Evolutionary conservation across 2,797 vertebrate genomes (phyloP).

Genomic region (Centropyge bicolor): DNA sequence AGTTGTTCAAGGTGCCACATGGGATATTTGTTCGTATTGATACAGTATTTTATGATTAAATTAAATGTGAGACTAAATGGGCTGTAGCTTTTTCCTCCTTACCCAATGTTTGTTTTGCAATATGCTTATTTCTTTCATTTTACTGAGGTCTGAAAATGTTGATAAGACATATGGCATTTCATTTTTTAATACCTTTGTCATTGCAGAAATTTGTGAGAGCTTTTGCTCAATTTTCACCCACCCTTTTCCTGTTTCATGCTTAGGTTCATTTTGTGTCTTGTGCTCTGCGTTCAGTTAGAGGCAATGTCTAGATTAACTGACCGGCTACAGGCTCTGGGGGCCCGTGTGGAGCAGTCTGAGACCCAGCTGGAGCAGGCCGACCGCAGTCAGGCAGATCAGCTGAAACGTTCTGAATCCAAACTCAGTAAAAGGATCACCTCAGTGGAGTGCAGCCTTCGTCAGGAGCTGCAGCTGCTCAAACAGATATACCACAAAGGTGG

Average conservation of each 20-base stretch:
- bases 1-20: background rate
- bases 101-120: background rate
- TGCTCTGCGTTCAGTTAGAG: constrained; percentile 73
- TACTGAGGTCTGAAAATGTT: no score
- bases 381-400: constrained; percentile 61
- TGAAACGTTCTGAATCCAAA: constrained; percentile 80
- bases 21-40: background rate
- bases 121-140: background rate
- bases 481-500: constrained; percentile 88
- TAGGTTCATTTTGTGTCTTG: background rate
- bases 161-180: no score
- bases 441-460: constrained; percentile 84
- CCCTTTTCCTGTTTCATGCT: background rate
- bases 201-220: background rate
- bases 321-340: constrained; percentile 73
- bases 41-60: background rate
- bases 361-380: constrained; percentile 60
- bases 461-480: constrained; percentile 88
- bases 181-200: no score
- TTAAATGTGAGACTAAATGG: background rate
- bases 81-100: background rate
- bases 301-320: constrained; percentile 79
- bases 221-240: background rate
- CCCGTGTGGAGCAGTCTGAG: constrained; percentile 77
- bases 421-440: constrained; percentile 77